phyloP scores from a whole-genome alignment of 2,797 vertebrate genomes.

The Acanthurus tractus region DNA sequence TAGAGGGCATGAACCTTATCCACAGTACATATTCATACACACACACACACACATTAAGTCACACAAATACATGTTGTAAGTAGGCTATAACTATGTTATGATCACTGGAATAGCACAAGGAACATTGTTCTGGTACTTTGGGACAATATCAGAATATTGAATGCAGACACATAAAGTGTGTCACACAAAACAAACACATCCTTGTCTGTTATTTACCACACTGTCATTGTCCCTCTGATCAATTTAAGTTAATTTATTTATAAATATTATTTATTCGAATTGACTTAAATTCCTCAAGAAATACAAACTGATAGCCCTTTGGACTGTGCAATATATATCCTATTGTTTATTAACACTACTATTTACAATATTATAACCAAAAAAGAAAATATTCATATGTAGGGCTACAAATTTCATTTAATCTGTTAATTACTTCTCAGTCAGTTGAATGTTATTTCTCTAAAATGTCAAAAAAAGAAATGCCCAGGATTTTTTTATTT shows the following conservation, averaged over 20 bases:
- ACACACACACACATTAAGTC: constrained; percentile 13
- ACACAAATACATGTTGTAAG: constrained; percentile 29
- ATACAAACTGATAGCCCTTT: neutral
- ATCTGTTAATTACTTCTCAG: neutral
- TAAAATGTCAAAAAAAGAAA: neutral
- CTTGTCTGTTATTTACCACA: neutral
- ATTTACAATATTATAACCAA: constrained; percentile 1
- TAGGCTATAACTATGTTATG: constrained; percentile 32
- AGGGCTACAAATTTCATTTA: neutral
- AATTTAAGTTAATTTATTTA: neutral
- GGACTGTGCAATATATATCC: neutral
- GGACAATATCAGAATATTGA: neutral
- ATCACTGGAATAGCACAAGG: constrained; percentile 1
- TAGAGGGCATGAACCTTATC: constrained; percentile 72
- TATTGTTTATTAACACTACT: neutral
- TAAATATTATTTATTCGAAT: neutral
- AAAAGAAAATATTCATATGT: neutral
- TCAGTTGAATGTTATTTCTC: neutral
- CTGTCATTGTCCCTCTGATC: neutral
- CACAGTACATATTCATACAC: constrained; percentile 29
- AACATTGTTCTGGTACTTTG: neutral
- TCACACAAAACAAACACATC: neutral
- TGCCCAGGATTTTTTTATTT: no score
- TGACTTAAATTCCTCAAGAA: neutral
- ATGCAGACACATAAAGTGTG: neutral